phyloP scores from a whole-genome alignment of 2,113 vertebrate species.

The Pandion haliaetus region DNA sequence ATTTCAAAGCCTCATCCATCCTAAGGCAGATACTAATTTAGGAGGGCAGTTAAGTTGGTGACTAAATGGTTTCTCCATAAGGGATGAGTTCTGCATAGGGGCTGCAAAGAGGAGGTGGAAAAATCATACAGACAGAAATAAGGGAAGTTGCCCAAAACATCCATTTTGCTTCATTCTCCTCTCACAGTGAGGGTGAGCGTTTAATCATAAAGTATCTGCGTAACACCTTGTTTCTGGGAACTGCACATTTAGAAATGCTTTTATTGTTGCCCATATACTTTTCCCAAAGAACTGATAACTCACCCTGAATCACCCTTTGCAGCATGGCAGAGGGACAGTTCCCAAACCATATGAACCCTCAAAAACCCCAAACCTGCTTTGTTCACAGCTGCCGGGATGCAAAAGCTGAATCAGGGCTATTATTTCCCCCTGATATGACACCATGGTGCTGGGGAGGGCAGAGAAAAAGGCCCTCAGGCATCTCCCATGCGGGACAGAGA shows the following conservation, averaged over 20 bases:
- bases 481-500: rapidly evolving
- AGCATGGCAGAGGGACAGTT: background rate
- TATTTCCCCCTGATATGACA: rapidly evolving
- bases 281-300: background rate
- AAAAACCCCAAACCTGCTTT: background rate
- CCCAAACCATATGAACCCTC: rapidly evolving
- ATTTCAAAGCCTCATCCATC: background rate
- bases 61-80: background rate
- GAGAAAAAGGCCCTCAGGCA: background rate
- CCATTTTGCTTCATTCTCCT: background rate
- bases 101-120: background rate
- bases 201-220: background rate
- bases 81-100: background rate
- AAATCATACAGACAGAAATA: background rate
- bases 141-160: background rate
- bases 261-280: background rate
- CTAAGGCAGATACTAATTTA: background rate
- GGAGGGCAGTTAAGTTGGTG: background rate
- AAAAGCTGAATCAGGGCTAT: background rate
- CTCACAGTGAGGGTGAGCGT: rapidly evolving
- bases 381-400: rapidly evolving
- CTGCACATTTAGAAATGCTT: rapidly evolving
- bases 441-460: background rate
- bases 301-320: no score
- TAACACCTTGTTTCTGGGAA: rapidly evolving